Conservation (phyloP, 37 sponge, comb jelly and placozoan genomes). For the Amphimedon queenslandica region DNA sequence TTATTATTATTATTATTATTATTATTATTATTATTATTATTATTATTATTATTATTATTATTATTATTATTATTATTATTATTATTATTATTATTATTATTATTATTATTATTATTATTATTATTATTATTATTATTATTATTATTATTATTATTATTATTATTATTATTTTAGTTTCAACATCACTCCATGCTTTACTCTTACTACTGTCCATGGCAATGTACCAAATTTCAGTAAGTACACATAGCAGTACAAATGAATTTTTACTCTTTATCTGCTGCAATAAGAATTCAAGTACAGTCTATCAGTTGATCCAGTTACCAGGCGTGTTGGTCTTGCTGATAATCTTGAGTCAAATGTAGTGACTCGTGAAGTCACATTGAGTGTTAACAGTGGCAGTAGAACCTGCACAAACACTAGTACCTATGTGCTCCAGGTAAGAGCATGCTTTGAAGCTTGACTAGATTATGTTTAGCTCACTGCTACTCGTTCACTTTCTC, state of each 20-base stretch:
- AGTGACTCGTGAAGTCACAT: not conserved
- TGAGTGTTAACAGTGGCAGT: not conserved
- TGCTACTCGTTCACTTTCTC: not conserved
- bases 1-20: too few relatives aligned
- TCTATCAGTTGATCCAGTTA: slow-evolving; percentile 7
- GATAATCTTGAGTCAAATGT: not conserved
- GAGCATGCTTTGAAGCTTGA: not conserved
- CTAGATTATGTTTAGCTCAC: not conserved
- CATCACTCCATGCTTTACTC: slow-evolving; percentile 38
- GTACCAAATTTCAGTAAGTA: slow-evolving; percentile 38
- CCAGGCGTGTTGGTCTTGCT: slow-evolving; percentile 4
- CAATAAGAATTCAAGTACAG: slow-evolving; percentile 9
- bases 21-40: too few relatives aligned
- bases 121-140: not conserved
- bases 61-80: too few relatives aligned
- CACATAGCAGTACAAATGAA: not conserved
- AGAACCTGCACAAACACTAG: slow-evolving; percentile 9
- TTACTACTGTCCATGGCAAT: slow-evolving; percentile 10
- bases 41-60: too few relatives aligned
- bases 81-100: too few relatives aligned
- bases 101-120: too few relatives aligned
- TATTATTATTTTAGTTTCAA: slow-evolving; percentile 22
- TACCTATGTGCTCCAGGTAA: slow-evolving; percentile 32
- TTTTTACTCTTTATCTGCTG: not conserved
- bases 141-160: not conserved